Evolutionary conservation across 1,140 invertebrate genomes (phyloP).

Genomic region (Hyposmocoma kahamanoa): DNA sequence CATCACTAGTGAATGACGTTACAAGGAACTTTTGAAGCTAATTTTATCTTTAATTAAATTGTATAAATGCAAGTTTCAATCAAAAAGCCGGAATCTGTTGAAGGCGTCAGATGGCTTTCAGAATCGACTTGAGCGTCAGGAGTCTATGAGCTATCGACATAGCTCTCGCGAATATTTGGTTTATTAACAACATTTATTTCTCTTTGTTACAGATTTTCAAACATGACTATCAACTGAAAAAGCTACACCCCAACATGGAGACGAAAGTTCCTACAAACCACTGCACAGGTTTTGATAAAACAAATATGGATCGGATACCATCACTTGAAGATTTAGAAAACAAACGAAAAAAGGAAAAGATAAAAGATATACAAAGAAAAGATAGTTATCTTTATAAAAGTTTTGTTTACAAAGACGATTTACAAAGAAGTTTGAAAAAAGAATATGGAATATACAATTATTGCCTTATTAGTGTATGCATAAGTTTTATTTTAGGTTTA

Average conservation of each 20-base stretch:
- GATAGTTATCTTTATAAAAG: slow-evolving; percentile 17
- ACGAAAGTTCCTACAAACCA: neutral
- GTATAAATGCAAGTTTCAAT: too few species aligned
- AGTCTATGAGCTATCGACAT: too few species aligned
- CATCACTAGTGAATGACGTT: too few species aligned
- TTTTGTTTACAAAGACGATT: slow-evolving; percentile 34
- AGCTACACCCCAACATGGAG: neutral
- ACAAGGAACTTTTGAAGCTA: too few species aligned
- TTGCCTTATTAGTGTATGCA: slow-evolving; percentile 39
- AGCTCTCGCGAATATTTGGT: too few species aligned
- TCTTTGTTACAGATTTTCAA: slow-evolving; percentile 1
- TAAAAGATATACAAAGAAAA: slow-evolving; percentile 11
- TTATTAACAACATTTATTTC: too few species aligned
- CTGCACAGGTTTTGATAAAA: too few species aligned
- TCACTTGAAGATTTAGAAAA: slow-evolving; percentile 29
- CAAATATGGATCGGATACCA: slow-evolving; percentile 25
- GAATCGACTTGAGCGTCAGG: too few species aligned
- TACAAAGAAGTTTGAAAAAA: slow-evolving; percentile 39
- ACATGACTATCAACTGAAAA: neutral
- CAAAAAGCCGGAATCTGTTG: too few species aligned
- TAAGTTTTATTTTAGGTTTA: slow-evolving; percentile 45
- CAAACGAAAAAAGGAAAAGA: slow-evolving; percentile 13
- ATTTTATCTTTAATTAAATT: too few species aligned
- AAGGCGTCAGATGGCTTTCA: too few species aligned
- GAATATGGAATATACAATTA: slow-evolving; percentile 49